A percentile compares a stretch with the other conserved stretches of the same genome.
Conservation (phyloP, 2,113 vertebrate species). For the Grantiella picta region DNA sequence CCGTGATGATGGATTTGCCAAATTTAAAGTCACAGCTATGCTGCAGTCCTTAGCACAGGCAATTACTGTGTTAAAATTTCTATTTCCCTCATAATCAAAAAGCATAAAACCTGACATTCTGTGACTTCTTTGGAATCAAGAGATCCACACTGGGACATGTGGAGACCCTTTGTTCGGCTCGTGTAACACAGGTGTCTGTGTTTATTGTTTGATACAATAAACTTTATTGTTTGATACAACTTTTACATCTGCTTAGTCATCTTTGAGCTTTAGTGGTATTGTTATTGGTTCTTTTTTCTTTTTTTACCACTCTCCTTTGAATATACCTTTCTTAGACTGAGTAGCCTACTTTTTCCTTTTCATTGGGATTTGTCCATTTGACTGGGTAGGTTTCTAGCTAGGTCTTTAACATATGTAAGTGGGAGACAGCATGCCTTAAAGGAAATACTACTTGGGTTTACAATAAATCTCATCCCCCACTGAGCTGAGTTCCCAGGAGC, state of each 20-base stretch:
- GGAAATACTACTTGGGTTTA: neutral
- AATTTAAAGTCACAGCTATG: neutral
- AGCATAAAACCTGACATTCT: neutral
- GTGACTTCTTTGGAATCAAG: neutral
- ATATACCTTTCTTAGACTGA: neutral
- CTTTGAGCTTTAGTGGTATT: neutral
- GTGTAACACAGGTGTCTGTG: neutral
- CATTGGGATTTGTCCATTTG: neutral
- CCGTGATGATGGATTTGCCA: neutral
- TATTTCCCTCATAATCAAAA: neutral
- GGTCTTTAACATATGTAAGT: neutral
- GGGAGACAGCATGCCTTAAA: neutral
- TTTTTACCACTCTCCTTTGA: neutral
- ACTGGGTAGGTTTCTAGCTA: neutral
- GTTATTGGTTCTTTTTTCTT: accelerated
- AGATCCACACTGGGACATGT: neutral
- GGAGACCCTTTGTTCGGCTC: accelerated
- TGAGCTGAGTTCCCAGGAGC: neutral
- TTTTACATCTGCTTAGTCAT: neutral
- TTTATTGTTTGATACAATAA: neutral
- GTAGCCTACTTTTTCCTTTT: neutral
- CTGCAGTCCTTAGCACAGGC: neutral
- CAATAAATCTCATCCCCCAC: neutral
- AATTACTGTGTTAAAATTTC: neutral
- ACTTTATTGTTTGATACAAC: neutral